Base-by-base conservation (phyloP, 2,888 invertebrate genomes). In the Romanomermis culicivorax region DNA sequence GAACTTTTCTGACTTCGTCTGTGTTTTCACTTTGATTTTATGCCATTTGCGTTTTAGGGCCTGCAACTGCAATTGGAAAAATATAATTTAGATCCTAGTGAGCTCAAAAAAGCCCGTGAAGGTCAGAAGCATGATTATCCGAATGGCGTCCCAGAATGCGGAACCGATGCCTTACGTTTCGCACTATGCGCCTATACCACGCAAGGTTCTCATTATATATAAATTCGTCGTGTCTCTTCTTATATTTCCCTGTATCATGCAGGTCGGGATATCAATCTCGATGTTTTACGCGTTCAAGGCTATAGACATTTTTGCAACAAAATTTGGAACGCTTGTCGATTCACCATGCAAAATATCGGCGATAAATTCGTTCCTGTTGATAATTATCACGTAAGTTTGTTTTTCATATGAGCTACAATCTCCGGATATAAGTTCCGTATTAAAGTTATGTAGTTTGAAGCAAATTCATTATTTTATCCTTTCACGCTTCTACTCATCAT, bases 301-400 rank as follows among this genome's bases (percentile, higher is more conserved):
- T 88, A 95, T 75, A 77, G 89, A 61, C 84, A 88, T 73, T 95
- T 95, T 77, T 93, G 95, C 72, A 95, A 95, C 74, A 95, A 95
- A 71, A 76, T 99, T 51, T 99, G 97, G 97, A 97, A 99, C 74
- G 95, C 95, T 0, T 81, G 85, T 26, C 87, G 85, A 72, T 97
- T 95, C 70, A 82, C 88, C 0, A 75, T 88, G 59, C 71, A 61
- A 58, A 65, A 65, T 49, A 54, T 68, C 11, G 65, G 63, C 49
- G 54, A 48, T 25, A 58, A 56, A 7, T 64, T 60, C 55, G 48
- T 49, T 47, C 59, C 61, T 23, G 45, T 42, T 2, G 42, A 25
- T 14, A 43, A 36, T 11, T 61, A 60, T 53, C 55, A 58, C 48
- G 59, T 59, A 42, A 43, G n/a, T 53, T n/a, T 47, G 20, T 47